Evolutionary conservation across 2,888 invertebrate species (phyloP).

Genomic region (Embidobia sp.): DNA sequence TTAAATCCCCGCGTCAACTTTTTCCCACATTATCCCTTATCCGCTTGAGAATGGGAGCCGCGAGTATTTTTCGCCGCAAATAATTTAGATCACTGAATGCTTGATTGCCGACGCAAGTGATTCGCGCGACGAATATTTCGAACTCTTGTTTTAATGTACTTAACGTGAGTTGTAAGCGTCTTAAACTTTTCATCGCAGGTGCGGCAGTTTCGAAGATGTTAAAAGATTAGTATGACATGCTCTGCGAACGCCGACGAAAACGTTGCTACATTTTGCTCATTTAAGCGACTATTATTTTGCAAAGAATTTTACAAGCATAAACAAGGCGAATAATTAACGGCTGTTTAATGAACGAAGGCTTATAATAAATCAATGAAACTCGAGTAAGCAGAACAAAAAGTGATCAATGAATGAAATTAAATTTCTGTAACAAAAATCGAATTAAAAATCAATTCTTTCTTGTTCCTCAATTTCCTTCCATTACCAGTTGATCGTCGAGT

Average conservation of each 20-base stretch:
- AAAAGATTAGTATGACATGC: conserved; percentile 46
- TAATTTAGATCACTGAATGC: conserved; percentile 42
- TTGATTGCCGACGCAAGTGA: conserved; percentile 39
- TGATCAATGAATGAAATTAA: too few relatives aligned
- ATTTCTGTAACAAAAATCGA: too few relatives aligned
- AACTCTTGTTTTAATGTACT: conserved; percentile 57
- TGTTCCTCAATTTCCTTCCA: background rate
- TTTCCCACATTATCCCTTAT: conserved; percentile 21
- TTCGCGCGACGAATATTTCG: conserved; percentile 36
- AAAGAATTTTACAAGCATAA: too few relatives aligned
- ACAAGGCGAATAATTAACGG: too few relatives aligned
- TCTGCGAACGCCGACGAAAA: conserved; percentile 15
- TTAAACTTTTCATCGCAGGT: conserved; percentile 49
- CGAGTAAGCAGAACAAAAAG: too few relatives aligned
- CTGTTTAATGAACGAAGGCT: too few relatives aligned
- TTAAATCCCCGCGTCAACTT: conserved; percentile 35
- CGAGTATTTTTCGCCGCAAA: conserved; percentile 37
- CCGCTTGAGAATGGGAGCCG: conserved; percentile 16
- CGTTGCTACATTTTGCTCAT: background rate
- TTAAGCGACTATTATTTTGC: too few relatives aligned
- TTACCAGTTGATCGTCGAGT: background rate
- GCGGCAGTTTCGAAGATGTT: conserved; percentile 48
- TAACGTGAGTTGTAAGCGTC: conserved; percentile 38
- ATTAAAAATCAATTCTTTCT: too few relatives aligned
- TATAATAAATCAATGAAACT: too few relatives aligned